Percentiles rank a stretch among this genome's conserved stretches.
phyloP scores from a whole-genome alignment of 2,797 vertebrate species.

The Remorina albescens region DNA sequence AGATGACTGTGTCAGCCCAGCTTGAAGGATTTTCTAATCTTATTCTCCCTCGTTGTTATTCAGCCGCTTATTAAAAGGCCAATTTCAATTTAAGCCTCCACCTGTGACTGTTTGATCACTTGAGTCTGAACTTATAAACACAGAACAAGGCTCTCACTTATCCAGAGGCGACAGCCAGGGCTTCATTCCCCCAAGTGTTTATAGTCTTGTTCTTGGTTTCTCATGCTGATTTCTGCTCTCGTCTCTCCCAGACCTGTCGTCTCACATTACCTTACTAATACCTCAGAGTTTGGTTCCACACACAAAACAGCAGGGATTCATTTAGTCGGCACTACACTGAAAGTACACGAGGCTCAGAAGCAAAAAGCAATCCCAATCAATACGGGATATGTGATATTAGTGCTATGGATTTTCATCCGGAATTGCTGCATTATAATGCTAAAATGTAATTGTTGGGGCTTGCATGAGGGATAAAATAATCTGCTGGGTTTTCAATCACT shows the following conservation, averaged over 20 bases:
- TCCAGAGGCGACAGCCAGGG: constrained; percentile 44
- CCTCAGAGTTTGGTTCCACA: constrained; percentile 59
- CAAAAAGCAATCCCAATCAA: constrained; percentile 35
- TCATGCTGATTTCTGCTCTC: constrained; percentile 55
- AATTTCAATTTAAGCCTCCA: constrained; percentile 57
- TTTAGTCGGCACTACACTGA: constrained; percentile 34
- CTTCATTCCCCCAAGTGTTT: constrained; percentile 49
- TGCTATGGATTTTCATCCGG: constrained; percentile 47
- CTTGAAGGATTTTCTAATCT: constrained; percentile 33
- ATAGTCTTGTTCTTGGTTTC: constrained; percentile 39
- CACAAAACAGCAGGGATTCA: constrained; percentile 54
- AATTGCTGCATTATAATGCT: constrained; percentile 18
- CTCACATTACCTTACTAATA: constrained; percentile 64
- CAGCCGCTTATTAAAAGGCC: constrained; percentile 51
- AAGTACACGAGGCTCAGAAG: constrained; percentile 28
- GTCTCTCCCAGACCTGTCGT: constrained; percentile 62
- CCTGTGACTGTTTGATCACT: constrained; percentile 63
- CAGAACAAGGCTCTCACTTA: constrained; percentile 41
- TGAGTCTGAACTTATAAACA: constrained; percentile 45
- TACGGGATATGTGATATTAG: constrained; percentile 35
- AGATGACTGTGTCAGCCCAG: constrained; percentile 21
- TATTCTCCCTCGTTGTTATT: constrained; percentile 43
- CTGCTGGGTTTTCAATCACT: constrained; percentile 42
- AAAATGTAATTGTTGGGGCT: constrained; percentile 23
- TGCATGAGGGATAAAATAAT: constrained; percentile 37